These are phyloP conservation scores for Polia nebulosa DNA, from an alignment of 2,888 invertebrate genomes.

Conservation along the genomic window DNA sequence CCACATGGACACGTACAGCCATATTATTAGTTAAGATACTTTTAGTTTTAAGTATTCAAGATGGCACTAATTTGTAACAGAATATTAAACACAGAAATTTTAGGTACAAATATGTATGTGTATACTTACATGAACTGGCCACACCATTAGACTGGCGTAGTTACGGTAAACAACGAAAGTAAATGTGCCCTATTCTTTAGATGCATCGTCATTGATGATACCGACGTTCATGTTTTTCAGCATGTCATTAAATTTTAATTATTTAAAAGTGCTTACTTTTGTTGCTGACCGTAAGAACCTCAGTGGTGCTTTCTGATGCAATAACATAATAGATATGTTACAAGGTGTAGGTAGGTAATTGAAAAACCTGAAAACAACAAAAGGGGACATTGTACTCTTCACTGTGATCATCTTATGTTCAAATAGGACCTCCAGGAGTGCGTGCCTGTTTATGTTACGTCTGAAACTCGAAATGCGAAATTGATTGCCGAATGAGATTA, in stretches of 20 bases:
- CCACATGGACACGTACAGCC: slow-evolving; percentile 31
- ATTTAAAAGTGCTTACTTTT: too few species aligned
- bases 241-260: background rate
- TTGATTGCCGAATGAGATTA: too few species aligned
- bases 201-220: too few species aligned
- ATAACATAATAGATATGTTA: slow-evolving; percentile 15
- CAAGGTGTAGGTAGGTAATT: background rate
- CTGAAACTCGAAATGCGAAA: too few species aligned
- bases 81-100: slow-evolving; percentile 4
- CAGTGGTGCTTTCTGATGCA: slow-evolving; percentile 9
- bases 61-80: slow-evolving; percentile 46
- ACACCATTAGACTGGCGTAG: background rate
- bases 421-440: background rate
- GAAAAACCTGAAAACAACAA: background rate
- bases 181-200: background rate
- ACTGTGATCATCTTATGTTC: background rate
- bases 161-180: slow-evolving; percentile 1
- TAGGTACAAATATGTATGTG: background rate
- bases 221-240: background rate
- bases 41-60: slow-evolving; percentile 35
- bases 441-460: background rate
- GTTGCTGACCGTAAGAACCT: slow-evolving; percentile 6
- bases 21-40: slow-evolving; percentile 46
- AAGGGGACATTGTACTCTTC: background rate
- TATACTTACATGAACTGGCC: too few species aligned